Evolutionary conservation across 2,888 invertebrate species (phyloP), one percentile per base, ranked within the genome.

Genomic region (Cheilosia urbana): DNA sequence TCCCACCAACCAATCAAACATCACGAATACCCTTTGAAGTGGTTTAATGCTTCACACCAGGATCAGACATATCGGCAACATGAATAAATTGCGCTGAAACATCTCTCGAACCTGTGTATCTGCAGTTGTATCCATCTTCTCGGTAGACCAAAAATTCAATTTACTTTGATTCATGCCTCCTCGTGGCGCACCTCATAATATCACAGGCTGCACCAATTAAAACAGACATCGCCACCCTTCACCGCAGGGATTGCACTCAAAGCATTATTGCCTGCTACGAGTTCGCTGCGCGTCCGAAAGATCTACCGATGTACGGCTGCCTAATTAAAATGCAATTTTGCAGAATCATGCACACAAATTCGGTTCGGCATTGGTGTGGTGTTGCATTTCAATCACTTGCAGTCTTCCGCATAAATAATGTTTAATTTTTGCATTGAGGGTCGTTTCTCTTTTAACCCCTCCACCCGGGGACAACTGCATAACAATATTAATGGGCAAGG

Each of bases 311-410:
- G 34, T 11, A 11, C 19, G 13, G 40, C 6, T 4, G 49, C 27
- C 72, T 72, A 72, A 72, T 72, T 62, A 72, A 72, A 72, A 62
- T 72, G 51, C 53, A 72, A 72, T 72, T 72, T 72, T 42, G 30
- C 62, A 60, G 34, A 53, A 53, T 51, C 72, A 72, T 60, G 40
- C 51, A 49, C 53, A 42, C 53, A 15, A 62, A 72, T 40, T 40
- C 49, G 47, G 21, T 45, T 55, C 21, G 49, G 57, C 24, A 37
- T 55, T 51, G 27, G 57, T 19, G 34, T 27, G 49, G 51, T 58
- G n/a, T 30, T 62, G 62, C 40, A 53, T 72, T 72, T 42, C 51
- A 72, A 62, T 71, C 49, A 40, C 4, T 21, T 37, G 58, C 71
- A 58, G 13, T 69, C 34, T 55, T 27, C 55, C 40, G 42, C 55